phyloP scores from a whole-genome alignment of 1,140 invertebrate genomes.

The Wasmannia auropunctata region DNA sequence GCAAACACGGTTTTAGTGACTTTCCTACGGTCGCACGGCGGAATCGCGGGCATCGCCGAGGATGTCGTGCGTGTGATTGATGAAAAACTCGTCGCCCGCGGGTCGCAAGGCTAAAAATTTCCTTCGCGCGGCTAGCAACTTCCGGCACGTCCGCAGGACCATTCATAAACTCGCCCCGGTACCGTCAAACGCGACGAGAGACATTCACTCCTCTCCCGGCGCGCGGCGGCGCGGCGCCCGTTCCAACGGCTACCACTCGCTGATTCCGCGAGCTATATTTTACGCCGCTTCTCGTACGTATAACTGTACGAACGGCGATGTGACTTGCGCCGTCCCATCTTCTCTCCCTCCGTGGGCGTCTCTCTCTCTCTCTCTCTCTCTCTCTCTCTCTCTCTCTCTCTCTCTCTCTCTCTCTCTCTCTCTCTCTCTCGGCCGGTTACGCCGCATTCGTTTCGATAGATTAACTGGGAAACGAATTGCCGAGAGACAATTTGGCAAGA shows the following conservation, averaged over 20 bases:
- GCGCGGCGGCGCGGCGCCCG: no score
- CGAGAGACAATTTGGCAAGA: conserved; percentile 48
- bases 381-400: background rate
- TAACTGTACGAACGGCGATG: background rate
- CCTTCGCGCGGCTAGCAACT: conserved; percentile 49
- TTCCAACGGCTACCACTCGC: background rate
- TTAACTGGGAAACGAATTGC: conserved; percentile 51
- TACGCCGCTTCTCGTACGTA: conserved; percentile 35
- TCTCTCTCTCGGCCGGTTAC: conserved; percentile 62
- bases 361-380: background rate
- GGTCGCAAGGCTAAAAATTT: conserved; percentile 65
- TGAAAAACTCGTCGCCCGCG: conserved; percentile 58
- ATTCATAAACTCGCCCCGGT: conserved; percentile 49
- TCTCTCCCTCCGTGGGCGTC: background rate
- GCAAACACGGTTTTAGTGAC: conserved; percentile 19
- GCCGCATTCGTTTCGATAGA: conserved; percentile 66
- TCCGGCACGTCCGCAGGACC: conserved; percentile 54
- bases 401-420: no score
- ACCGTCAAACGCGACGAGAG: conserved; percentile 36
- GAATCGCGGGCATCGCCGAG: background rate
- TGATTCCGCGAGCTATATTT: conserved; percentile 46
- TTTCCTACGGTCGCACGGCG: conserved; percentile 32
- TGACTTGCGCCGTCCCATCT: background rate
- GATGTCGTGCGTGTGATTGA: conserved; percentile 46
- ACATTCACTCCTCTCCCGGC: conserved; percentile 18